Percentiles rank a stretch among this genome's conserved stretches.
These are phyloP conservation scores for Plectropomus leopardus DNA, from an alignment of 2,113 vertebrate genomes.

Conservation along the genomic window DNA sequence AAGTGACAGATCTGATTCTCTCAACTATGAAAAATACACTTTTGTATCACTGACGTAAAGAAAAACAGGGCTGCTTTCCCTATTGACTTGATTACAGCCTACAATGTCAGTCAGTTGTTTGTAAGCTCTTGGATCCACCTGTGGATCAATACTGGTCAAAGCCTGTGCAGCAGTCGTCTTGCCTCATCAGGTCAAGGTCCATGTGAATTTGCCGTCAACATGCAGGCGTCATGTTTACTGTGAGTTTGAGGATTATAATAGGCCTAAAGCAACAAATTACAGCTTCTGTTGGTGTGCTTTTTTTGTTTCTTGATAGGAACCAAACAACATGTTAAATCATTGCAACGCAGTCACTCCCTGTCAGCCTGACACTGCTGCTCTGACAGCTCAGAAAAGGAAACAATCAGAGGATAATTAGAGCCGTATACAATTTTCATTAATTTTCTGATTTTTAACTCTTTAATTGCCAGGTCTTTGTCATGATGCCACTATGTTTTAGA, in stretches of 20 bases:
- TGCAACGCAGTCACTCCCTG: background rate
- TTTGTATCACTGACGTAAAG: background rate
- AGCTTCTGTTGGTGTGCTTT: background rate
- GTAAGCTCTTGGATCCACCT: background rate
- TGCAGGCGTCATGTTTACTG: background rate
- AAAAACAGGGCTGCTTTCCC: background rate
- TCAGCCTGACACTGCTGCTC: background rate
- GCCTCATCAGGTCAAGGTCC: slow-evolving; percentile 51
- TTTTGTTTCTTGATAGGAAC: background rate
- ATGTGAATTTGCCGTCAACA: slow-evolving; percentile 21
- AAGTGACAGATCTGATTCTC: too few relatives aligned
- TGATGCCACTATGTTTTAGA: too few relatives aligned
- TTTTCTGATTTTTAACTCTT: too few relatives aligned
- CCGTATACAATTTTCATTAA: too few relatives aligned
- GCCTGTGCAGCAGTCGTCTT: background rate
- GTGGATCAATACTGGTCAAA: slow-evolving; percentile 16
- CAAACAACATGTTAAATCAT: background rate
- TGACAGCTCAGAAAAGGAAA: background rate
- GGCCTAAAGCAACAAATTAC: background rate
- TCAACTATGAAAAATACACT: background rate
- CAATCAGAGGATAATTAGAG: too few relatives aligned
- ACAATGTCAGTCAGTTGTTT: background rate
- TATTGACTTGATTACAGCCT: background rate
- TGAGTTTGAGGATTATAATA: background rate
- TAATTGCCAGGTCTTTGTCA: too few relatives aligned